A percentile compares a stretch with the other conserved stretches of the same genome.
Conservation (phyloP, 2,113 vertebrate genomes). For the Etia nguti region DNA sequence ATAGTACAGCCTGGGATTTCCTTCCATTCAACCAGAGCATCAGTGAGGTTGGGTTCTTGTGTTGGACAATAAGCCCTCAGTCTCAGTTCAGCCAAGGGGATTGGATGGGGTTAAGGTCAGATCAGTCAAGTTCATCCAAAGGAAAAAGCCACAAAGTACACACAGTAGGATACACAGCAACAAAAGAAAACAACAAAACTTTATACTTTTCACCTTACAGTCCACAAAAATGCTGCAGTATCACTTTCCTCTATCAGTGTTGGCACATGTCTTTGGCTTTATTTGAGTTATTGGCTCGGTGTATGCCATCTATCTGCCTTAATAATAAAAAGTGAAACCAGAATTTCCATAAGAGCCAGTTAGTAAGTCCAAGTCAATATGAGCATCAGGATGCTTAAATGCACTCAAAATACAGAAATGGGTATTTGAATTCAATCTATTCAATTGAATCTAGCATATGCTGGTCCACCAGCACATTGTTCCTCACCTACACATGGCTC, state of each 20-base stretch:
- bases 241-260: not conserved
- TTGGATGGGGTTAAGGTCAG: accelerated
- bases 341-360: not conserved
- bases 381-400: not conserved
- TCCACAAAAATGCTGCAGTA: not conserved
- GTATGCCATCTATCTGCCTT: not conserved
- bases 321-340: not conserved
- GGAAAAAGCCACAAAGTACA: not conserved
- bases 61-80: not conserved
- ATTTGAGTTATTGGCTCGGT: not conserved
- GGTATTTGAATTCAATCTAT: not conserved
- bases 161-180: not conserved
- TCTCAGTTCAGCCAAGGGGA: not conserved
- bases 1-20: not conserved
- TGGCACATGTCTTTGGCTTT: not conserved
- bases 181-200: not conserved
- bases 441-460: not conserved
- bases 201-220: not conserved
- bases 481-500: not conserved
- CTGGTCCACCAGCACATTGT: not conserved
- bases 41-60: not conserved
- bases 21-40: not conserved
- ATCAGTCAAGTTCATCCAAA: not conserved
- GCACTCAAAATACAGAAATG: not conserved
- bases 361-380: not conserved